Evolutionary conservation across 2,888 invertebrate genomes (phyloP).

Genomic region (Patella pellucida): DNA sequence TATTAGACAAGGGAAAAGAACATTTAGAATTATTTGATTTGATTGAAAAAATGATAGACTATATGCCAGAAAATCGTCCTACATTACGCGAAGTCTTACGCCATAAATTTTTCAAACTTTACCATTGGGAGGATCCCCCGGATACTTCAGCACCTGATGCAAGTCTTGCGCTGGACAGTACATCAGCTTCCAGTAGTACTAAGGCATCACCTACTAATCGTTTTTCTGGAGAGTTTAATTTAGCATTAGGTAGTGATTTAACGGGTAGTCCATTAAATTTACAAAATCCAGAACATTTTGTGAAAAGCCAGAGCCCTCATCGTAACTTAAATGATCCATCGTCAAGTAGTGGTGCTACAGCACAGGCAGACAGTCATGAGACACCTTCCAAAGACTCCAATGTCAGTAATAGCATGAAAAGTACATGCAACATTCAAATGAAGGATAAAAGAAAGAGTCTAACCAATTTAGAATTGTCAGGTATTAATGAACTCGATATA

Average conservation of each 20-base stretch:
- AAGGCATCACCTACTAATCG: neutral
- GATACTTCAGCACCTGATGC: neutral
- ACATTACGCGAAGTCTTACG: constrained; percentile 87
- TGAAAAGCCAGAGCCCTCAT: constrained; percentile 4
- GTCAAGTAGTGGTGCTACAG: neutral
- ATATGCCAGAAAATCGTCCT: constrained; percentile 92
- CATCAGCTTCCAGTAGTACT: neutral
- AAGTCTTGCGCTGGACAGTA: neutral
- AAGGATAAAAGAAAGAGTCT: neutral
- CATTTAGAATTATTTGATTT: constrained; percentile 94
- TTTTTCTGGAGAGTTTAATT: constrained; percentile 6
- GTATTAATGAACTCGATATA: neutral
- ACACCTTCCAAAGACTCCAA: neutral
- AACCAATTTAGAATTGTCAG: neutral
- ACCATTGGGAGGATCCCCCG: constrained; percentile 30
- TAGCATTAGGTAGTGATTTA: neutral
- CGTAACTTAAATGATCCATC: neutral
- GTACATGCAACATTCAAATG: neutral
- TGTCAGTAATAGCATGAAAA: neutral
- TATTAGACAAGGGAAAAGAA: constrained; percentile 88
- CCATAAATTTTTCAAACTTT: constrained; percentile 87
- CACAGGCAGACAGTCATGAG: neutral
- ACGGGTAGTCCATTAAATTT: constrained; percentile 8
- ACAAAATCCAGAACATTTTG: constrained; percentile 4
- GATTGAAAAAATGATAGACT: constrained; percentile 95